These are phyloP conservation scores for Paramormyrops kingsleyae DNA, from an alignment of 2,113 vertebrate species.

Conservation along the genomic window DNA sequence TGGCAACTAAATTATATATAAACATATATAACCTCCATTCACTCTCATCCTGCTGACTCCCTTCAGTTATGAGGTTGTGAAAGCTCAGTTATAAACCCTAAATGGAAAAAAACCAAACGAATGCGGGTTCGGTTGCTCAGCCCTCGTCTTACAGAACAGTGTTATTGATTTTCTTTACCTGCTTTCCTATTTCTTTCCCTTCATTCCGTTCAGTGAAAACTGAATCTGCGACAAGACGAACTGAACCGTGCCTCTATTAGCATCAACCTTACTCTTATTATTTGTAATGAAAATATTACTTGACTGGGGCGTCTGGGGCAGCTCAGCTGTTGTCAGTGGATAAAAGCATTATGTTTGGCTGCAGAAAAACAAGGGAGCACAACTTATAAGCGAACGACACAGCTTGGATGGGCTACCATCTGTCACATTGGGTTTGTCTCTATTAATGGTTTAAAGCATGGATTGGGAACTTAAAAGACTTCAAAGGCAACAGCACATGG, in stretches of 20 bases:
- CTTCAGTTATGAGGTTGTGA: background rate
- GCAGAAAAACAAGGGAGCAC: background rate
- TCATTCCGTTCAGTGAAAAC: background rate
- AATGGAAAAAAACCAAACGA: background rate
- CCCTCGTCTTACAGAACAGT: background rate
- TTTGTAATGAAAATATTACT: background rate
- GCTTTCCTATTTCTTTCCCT: background rate
- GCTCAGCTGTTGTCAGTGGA: background rate
- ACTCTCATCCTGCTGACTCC: background rate
- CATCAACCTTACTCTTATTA: background rate
- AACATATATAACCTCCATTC: background rate
- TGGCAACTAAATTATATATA: background rate
- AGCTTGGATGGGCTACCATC: background rate
- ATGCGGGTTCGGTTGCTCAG: background rate
- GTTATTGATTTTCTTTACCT: background rate
- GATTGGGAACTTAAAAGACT: background rate
- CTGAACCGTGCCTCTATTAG: background rate
- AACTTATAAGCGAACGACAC: background rate
- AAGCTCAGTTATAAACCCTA: background rate
- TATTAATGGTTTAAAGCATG: background rate
- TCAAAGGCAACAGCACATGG: background rate
- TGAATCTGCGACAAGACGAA: background rate
- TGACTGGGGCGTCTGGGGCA: background rate
- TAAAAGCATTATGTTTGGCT: background rate
- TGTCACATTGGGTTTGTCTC: background rate